These are phyloP conservation scores for Caenorhabditis panamensis DNA, from an alignment of 2,888 invertebrate species.

Conservation along the genomic window DNA sequence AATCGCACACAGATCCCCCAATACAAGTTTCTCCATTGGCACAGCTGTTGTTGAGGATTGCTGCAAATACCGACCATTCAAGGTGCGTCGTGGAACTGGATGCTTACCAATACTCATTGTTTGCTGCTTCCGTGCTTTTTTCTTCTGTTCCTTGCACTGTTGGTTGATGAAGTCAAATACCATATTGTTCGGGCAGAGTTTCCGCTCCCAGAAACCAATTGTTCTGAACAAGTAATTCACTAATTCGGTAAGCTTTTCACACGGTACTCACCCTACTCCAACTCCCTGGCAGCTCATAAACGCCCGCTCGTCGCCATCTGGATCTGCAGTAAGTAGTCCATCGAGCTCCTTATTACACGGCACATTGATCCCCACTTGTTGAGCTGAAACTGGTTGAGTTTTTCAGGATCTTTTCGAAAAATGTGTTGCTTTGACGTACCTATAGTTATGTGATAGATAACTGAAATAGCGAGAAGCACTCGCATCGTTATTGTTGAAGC, in stretches of 20 bases:
- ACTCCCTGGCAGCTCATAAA: conserved; percentile 76
- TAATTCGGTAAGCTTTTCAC: conserved; percentile 3
- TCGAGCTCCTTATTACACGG: conserved; percentile 78
- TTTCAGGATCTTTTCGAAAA: not conserved
- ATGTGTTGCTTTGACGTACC: conserved; percentile 17
- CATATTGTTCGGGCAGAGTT: conserved; percentile 78
- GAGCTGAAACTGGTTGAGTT: conserved; percentile 50
- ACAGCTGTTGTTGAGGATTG: conserved; percentile 80
- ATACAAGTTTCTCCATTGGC: conserved; percentile 80
- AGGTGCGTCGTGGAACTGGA: not conserved
- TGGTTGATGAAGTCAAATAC: conserved; percentile 80
- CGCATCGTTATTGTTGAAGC: conserved; percentile 65
- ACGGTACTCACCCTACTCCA: conserved; percentile 72
- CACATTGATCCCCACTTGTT: conserved; percentile 68
- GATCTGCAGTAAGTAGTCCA: conserved; percentile 77
- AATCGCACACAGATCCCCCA: conserved; percentile 80
- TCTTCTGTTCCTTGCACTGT: conserved; percentile 72
- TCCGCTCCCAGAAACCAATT: conserved; percentile 78
- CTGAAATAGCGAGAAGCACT: conserved; percentile 66
- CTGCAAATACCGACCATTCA: conserved; percentile 59
- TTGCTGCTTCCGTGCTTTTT: conserved; percentile 71
- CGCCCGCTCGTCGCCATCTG: conserved; percentile 75
- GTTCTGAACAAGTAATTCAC: conserved; percentile 57
- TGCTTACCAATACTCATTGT: conserved; percentile 73
- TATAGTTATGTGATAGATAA: conserved; percentile 56